These are phyloP conservation scores for Ascidia mentula DNA, from an alignment of 23 tunicate species.

Conservation along the genomic window DNA sequence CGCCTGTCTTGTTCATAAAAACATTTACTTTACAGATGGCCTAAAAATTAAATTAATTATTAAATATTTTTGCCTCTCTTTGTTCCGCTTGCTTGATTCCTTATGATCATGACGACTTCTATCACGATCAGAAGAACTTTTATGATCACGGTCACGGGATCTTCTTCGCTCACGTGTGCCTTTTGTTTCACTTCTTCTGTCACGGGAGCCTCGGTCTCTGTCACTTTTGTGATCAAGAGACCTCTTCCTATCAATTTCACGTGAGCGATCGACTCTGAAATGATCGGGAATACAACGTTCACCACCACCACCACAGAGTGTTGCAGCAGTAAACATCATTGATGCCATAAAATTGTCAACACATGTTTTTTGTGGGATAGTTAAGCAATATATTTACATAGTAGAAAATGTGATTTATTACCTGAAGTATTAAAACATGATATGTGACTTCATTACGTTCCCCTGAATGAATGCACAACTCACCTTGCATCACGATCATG, in stretches of 20 bases:
- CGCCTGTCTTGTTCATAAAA: too few species aligned
- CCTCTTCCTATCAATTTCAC: conserved; percentile 15
- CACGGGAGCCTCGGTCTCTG: conserved; percentile 29
- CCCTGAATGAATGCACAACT: not conserved
- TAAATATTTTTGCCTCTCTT: conserved; percentile 24
- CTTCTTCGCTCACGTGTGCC: conserved; percentile 53
- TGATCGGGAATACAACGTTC: conserved; percentile 12
- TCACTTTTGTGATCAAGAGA: conserved; percentile 26
- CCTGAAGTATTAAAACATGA: too few species aligned
- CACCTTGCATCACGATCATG: conserved; percentile 20
- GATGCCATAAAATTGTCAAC: not conserved
- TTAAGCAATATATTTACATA: too few species aligned
- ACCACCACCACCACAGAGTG: not conserved
- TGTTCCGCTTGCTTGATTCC: conserved; percentile 32
- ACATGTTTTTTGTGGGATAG: not conserved
- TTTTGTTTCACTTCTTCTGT: conserved; percentile 45
- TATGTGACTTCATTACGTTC: too few species aligned
- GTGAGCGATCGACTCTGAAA: conserved; percentile 1
- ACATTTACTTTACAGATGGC: too few species aligned
- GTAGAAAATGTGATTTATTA: too few species aligned
- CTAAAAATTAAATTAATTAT: too few species aligned
- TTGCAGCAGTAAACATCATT: not conserved
- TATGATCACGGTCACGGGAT: conserved; percentile 63
- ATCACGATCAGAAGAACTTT: conserved; percentile 21
- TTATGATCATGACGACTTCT: conserved; percentile 40